These are phyloP conservation scores for Eulemur mongoz DNA, from an alignment of 2,797 vertebrate species.

Conservation along the genomic window DNA sequence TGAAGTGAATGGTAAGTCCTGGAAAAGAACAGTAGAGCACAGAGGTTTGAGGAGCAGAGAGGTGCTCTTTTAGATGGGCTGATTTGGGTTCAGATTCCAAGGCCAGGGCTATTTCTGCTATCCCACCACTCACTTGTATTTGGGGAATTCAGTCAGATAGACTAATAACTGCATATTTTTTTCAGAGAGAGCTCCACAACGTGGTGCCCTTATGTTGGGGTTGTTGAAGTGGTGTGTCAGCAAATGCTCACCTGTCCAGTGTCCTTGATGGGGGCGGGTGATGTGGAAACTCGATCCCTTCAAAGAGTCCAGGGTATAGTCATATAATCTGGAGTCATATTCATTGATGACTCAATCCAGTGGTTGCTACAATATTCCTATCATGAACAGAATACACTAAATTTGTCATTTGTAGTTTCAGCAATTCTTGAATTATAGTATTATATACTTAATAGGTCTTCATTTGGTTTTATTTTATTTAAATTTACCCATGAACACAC, in stretches of 20 bases:
- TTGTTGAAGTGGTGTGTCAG: neutral
- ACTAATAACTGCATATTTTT: neutral
- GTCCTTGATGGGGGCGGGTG: neutral
- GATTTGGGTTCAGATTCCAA: neutral
- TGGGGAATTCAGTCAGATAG: neutral
- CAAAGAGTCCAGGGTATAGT: neutral
- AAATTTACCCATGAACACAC: neutral
- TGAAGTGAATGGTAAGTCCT: neutral
- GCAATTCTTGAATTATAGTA: neutral
- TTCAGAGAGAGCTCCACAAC: neutral
- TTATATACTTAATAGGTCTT: neutral
- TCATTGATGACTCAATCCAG: neutral
- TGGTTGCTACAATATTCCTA: neutral
- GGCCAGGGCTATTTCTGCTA: neutral
- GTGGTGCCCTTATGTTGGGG: neutral
- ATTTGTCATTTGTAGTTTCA: neutral
- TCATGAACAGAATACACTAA: neutral
- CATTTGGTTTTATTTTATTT: neutral
- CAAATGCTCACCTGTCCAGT: neutral
- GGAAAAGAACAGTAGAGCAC: neutral
- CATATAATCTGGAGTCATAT: neutral
- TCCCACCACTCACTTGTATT: neutral
- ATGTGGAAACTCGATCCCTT: neutral
- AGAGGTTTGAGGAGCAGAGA: too few species aligned
- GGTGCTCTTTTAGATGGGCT: neutral